These are phyloP conservation scores for Axinella damicornis DNA, from an alignment of 37 sponge, comb jelly and placozoan genomes.

Conservation along the genomic window DNA sequence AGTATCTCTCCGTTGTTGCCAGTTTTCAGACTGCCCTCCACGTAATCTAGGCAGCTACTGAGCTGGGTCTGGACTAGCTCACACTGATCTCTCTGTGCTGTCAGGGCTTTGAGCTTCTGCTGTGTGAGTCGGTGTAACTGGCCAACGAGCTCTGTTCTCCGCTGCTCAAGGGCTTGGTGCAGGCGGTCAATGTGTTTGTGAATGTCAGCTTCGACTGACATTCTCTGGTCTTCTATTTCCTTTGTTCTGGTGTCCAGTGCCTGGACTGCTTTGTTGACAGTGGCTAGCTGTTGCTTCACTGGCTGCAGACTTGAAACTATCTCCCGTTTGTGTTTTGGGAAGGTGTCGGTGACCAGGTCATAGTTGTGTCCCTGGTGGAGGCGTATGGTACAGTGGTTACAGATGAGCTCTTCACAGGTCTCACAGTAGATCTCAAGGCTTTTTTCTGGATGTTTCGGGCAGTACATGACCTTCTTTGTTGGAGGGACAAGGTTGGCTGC, in stretches of 20 bases:
- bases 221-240: not conserved
- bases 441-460: constrained; percentile 3
- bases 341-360: constrained; percentile 19
- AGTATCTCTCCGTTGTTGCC: constrained; percentile 25
- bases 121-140: constrained; percentile 8
- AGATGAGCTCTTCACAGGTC: constrained; percentile 44
- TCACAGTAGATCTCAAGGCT: constrained; percentile 44
- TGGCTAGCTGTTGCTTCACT: constrained; percentile 9
- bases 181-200: not conserved
- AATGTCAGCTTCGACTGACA: not conserved
- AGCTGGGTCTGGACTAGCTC: constrained; percentile 31
- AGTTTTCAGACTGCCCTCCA: constrained; percentile 22
- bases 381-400: constrained; percentile 25
- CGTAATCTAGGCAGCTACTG: constrained; percentile 27
- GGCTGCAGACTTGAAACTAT: constrained; percentile 10
- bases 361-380: constrained; percentile 37
- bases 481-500: not conserved
- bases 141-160: constrained; percentile 19
- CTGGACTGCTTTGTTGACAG: not conserved
- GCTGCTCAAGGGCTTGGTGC: not conserved
- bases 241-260: not conserved
- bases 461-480: not conserved
- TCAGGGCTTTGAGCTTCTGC: constrained; percentile 19
- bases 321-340: constrained; percentile 5
- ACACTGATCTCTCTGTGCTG: constrained; percentile 31